phyloP scores from a whole-genome alignment of 2,113 vertebrate genomes.

The Lampris megalopsis region DNA sequence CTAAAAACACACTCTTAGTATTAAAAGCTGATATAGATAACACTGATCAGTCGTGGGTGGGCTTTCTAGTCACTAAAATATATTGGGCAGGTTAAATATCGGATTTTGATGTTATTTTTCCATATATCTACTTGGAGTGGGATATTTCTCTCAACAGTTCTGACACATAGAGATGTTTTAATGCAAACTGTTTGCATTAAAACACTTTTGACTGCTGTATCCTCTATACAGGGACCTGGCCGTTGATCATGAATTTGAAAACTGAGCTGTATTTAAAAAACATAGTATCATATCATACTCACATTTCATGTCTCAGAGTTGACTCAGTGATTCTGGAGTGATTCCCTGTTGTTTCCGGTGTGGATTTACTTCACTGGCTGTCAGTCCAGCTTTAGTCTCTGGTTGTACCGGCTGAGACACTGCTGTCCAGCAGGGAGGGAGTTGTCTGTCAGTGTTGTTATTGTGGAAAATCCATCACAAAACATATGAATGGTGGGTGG shows the following conservation, averaged over 20 bases:
- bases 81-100: too few relatives aligned
- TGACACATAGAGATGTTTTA: too few relatives aligned
- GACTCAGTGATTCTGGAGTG: background rate
- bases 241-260: background rate
- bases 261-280: background rate
- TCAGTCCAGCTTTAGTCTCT: slow-evolving; percentile 5
- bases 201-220: background rate
- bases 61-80: too few relatives aligned
- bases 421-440: slow-evolving; percentile 30
- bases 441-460: slow-evolving; percentile 22
- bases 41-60: background rate
- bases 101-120: too few relatives aligned
- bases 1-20: background rate
- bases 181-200: too few relatives aligned
- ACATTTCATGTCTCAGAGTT: background rate
- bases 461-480: slow-evolving; percentile 46
- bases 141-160: too few relatives aligned
- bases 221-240: too few relatives aligned
- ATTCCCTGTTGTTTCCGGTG: slow-evolving; percentile 9
- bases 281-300: background rate
- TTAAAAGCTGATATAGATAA: background rate
- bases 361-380: slow-evolving; percentile 14
- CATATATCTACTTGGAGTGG: too few relatives aligned
- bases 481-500: background rate
- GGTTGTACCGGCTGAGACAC: slow-evolving; percentile 43